Base-by-base conservation (phyloP, 23 tunicate genomes). In the Botrylloides violaceus region DNA sequence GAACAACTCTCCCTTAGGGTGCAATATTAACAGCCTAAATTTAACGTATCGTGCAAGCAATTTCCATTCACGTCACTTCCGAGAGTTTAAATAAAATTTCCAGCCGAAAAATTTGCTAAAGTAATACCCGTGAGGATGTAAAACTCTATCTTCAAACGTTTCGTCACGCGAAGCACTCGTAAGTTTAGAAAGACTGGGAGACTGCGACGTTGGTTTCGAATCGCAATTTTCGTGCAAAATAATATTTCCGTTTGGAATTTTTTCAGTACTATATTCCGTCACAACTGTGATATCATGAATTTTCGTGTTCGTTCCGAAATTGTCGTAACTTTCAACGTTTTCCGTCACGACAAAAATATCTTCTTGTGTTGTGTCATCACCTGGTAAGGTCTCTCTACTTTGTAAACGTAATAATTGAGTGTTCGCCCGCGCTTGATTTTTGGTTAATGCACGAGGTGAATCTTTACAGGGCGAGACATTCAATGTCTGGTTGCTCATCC, bases 381-480 rank as follows among this genome's bases (percentile, higher is more conserved):
- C n/a, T n/a, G n/a, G n/a, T n/a, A n/a, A 9, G 53, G 12, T 43
- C 53, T 43, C 53, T 7, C 53, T 43, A 15, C 53, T 43, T 63
- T 63, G 70, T 9, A 63, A 63, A 7, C 70, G 34, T 3, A 63
- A 34, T 9, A 63, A 28, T 31, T 63, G 70, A 12, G 70, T 31
- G 35, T 63, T 63, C 65, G 65, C 28, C 18, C 9, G 65, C 29
- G 65, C 15, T 15, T n/a, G 28, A 19, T 23, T 6, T 32, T 18
- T 2, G 20, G 31, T 47, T 30, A 32, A 7, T 32, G 3, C 70
- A 32, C 76, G 48, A 79, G 26, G 27, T 72, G 60, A n/a, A 73
- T 55, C 56, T 73, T 64, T 49, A 63, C 80, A 2, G 74, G 71
- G 1, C 63, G 33, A 25, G 65, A 18, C 81, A 75, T 75, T 33